Conservation (phyloP, 2,113 vertebrate species). For the Xiphophorus hellerii region DNA sequence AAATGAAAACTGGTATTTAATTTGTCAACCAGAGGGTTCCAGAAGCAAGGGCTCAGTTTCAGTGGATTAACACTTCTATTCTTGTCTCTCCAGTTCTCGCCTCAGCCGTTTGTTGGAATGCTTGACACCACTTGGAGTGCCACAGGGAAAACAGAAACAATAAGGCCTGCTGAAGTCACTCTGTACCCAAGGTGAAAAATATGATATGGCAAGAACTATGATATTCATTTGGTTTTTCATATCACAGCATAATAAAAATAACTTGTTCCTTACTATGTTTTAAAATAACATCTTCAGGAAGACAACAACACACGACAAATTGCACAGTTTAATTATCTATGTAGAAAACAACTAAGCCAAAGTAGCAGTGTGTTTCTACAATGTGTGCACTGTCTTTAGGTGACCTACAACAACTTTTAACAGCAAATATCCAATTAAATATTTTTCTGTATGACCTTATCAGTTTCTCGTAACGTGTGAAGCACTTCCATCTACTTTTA, state of each 20-base stretch:
- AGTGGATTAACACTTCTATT: conserved; percentile 10
- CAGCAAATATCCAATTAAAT: background rate
- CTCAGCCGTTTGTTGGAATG: background rate
- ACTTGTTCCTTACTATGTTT: background rate
- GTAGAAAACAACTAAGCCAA: background rate
- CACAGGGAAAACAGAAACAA: background rate
- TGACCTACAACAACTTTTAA: background rate
- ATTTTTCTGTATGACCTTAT: background rate
- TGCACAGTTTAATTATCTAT: background rate
- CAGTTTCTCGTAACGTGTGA: background rate
- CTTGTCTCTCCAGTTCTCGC: background rate
- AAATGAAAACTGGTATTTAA: conserved; percentile 2
- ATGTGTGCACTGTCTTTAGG: background rate
- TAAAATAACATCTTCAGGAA: background rate
- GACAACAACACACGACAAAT: background rate
- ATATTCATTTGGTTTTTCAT: background rate
- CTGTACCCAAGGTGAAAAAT: no score
- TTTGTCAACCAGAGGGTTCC: conserved; percentile 3
- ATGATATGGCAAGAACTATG: background rate
- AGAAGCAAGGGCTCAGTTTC: background rate
- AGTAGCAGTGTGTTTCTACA: background rate
- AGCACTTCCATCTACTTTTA: no score
- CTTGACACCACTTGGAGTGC: background rate
- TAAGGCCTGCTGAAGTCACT: background rate
- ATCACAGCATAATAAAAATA: background rate